phyloP scores from a whole-genome alignment of 1,140 invertebrate genomes.

The Sinella curviseta region DNA sequence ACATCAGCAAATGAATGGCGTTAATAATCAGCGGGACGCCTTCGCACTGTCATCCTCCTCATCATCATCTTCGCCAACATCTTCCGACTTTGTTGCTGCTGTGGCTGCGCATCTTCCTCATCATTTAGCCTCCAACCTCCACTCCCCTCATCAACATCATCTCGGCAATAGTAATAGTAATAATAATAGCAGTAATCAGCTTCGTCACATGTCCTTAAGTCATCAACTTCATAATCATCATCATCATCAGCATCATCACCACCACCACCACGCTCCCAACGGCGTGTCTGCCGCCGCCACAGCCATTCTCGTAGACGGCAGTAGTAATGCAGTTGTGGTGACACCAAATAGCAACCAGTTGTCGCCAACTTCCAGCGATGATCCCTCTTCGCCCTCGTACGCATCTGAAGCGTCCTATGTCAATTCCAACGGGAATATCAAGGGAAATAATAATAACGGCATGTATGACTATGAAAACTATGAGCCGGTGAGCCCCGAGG shows the following conservation, averaged over 20 bases:
- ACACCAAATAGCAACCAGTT: constrained; percentile 37
- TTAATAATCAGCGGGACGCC: constrained; percentile 17
- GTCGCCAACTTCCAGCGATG: constrained; percentile 67
- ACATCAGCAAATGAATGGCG: constrained; percentile 12
- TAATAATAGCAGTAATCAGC: constrained; percentile 35
- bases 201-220: constrained; percentile 19
- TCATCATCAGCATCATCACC: too few species aligned
- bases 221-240: too few species aligned
- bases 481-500: constrained; percentile 80
- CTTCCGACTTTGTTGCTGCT: constrained; percentile 36
- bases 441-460: constrained; percentile 53
- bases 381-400: constrained; percentile 72
- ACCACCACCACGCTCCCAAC: background rate
- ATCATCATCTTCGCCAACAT: constrained; percentile 36
- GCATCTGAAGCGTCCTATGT: constrained; percentile 70
- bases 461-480: constrained; percentile 69
- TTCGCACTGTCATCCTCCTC: constrained; percentile 36
- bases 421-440: constrained; percentile 53
- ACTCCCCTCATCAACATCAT: background rate
- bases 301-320: background rate
- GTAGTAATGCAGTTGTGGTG: background rate
- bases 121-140: constrained; percentile 6
- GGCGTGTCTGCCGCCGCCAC: constrained; percentile 6
- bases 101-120: background rate
- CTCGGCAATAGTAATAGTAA: background rate